These are phyloP conservation scores for Phrynosoma platyrhinos DNA, from an alignment of 2,113 vertebrate species.

Conservation along the genomic window DNA sequence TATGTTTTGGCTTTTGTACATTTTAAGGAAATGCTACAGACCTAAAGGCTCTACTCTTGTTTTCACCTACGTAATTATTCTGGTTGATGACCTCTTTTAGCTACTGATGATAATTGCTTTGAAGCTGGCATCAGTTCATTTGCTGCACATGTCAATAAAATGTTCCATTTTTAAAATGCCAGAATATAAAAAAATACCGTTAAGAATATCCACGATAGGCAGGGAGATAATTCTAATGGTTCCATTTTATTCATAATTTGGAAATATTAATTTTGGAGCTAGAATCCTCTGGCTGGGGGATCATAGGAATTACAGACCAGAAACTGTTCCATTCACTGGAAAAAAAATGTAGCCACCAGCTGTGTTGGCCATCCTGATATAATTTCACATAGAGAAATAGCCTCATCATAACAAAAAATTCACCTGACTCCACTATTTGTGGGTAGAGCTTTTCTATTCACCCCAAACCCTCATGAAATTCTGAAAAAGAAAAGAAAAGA, in stretches of 20 bases:
- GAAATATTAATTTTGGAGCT: too few species aligned
- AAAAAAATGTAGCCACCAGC: too few species aligned
- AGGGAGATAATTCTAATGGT: too few species aligned
- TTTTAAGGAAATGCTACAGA: constrained; percentile 26
- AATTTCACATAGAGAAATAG: too few species aligned
- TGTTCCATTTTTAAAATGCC: background rate
- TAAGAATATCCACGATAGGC: too few species aligned
- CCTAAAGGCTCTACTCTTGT: background rate
- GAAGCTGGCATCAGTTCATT: background rate
- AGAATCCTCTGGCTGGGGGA: too few species aligned
- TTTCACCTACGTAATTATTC: background rate
- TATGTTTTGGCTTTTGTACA: background rate
- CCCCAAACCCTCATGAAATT: background rate
- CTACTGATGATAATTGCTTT: background rate
- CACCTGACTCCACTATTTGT: too few species aligned
- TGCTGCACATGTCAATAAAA: background rate
- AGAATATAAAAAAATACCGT: background rate
- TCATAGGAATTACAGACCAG: too few species aligned
- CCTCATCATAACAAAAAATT: background rate
- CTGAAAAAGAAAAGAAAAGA: background rate
- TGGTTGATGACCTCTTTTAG: background rate
- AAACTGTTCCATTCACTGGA: too few species aligned
- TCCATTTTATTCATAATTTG: too few species aligned
- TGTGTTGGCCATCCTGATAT: too few species aligned
- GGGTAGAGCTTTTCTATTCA: background rate